Evolutionary conservation across 2,797 vertebrate species (phyloP).

Genomic region (Cheirogaleus major): DNA sequence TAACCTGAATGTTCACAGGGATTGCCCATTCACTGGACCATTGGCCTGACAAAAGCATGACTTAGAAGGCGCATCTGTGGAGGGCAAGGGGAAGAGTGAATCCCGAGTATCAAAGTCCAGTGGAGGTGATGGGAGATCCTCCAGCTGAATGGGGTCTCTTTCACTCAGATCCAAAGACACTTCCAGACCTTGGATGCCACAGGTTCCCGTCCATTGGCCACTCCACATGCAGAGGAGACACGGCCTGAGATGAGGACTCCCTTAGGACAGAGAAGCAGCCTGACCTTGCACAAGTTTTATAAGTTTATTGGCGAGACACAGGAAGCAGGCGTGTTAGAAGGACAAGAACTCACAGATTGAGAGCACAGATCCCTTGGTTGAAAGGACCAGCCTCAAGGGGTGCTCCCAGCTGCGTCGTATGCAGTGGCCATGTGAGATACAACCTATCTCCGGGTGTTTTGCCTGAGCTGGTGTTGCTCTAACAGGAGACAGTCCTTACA

Average conservation of each 20-base stretch:
- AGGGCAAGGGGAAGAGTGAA: background rate
- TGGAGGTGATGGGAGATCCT: background rate
- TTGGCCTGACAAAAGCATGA: background rate
- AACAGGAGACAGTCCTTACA: background rate
- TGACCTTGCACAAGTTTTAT: background rate
- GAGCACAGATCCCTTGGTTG: background rate
- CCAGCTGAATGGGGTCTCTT: background rate
- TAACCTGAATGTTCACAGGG: background rate
- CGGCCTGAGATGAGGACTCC: background rate
- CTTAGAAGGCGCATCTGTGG: background rate
- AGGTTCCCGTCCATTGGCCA: background rate
- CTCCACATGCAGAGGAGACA: background rate
- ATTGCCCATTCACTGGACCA: background rate
- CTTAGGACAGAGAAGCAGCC: background rate
- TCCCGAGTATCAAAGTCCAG: background rate
- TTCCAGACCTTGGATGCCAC: background rate
- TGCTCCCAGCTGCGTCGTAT: background rate
- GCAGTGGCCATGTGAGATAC: background rate
- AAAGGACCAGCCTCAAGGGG: background rate
- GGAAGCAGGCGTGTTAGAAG: background rate
- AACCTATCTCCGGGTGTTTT: background rate
- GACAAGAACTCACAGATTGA: background rate
- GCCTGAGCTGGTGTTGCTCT: background rate
- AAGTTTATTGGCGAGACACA: conserved; percentile 52
- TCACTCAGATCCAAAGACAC: background rate